Percentiles rank a stretch among this genome's conserved stretches.
These are phyloP conservation scores for Lytechinus variegatus DNA, from an alignment of 35 echinoderm and acorn worm genomes.

Conservation along the genomic window DNA sequence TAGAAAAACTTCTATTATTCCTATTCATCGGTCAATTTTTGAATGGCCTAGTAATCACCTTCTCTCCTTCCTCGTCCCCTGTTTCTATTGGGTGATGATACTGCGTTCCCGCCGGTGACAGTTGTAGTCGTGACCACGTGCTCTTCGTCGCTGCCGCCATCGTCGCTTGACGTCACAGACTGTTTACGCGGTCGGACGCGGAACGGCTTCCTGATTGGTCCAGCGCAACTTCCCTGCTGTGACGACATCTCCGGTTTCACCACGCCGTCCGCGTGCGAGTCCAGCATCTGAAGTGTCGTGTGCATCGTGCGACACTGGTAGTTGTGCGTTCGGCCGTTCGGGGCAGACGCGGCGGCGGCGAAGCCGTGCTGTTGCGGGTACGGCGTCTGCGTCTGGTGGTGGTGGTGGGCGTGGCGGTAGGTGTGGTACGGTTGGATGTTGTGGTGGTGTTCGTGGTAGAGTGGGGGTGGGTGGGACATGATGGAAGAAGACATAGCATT, in stretches of 20 bases:
- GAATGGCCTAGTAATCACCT: conserved; percentile 24
- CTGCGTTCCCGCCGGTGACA: neutral
- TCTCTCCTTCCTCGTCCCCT: conserved; percentile 66
- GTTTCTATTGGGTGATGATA: neutral
- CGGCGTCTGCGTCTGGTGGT: conserved; percentile 20
- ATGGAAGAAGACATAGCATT: neutral
- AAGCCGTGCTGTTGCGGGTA: neutral
- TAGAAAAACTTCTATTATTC: too few species aligned
- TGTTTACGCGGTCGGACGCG: conserved; percentile 63
- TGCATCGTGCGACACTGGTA: conserved; percentile 56
- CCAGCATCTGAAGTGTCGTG: conserved; percentile 27
- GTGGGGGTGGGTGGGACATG: neutral
- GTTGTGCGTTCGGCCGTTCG: conserved; percentile 52
- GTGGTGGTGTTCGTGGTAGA: conserved; percentile 34
- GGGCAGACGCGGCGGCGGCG: neutral
- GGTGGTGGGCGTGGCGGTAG: neutral
- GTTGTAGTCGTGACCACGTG: conserved; percentile 27
- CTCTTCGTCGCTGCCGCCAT: conserved; percentile 56
- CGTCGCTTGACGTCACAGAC: conserved; percentile 30
- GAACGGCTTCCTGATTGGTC: conserved; percentile 55
- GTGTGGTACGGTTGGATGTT: neutral
- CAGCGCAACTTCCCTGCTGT: conserved; percentile 23
- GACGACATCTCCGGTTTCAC: neutral
- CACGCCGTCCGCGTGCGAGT: conserved; percentile 21
- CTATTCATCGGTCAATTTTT: too few species aligned